Base-by-base conservation (phyloP, 2,888 invertebrate genomes). In the Dynastes maya region DNA sequence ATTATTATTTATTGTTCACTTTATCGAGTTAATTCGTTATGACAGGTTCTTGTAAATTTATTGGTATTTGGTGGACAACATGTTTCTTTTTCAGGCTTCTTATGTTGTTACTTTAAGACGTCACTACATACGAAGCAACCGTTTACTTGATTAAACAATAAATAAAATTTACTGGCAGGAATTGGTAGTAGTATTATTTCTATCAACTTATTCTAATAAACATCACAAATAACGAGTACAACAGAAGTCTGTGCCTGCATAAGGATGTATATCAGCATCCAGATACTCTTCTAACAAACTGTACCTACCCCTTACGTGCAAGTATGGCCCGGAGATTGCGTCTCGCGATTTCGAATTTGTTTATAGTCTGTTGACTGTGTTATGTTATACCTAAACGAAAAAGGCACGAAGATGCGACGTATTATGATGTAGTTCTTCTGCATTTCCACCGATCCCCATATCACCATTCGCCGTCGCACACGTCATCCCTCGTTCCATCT, bases 361-460 rank as follows among this genome's bases (percentile, higher is more conserved):
- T 88, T 88, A 88, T 87, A 85, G 87, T 84, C 85, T 85, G 87
- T 85, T 87, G 87, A 88, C 87, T 86, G 85, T 85, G 85, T 85
- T 86, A 85, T 84, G 81, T 77, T 80, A 75, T 78, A 78, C 72
- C 58, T 76, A 58, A 72, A 72, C 58, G 55, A 58, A 58, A 37
- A 72, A 32, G 58, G 40, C 72, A 72, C 72, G 72, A 72, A 72
- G 55, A 72, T 58, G 58, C 72, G 72, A 58, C 58, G 55, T 72
- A 72, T 72, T 72, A 72, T 72, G 72, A 72, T 72, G 72, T 58
- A 72, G 72, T 72, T 72, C 45, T 45, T 40, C n/a, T 61, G 58
- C 58, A 72, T 72, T 55, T 72, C 37, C 58, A 32, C 16, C 37
- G 53, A 2, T 40, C n/a, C 45, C 11, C 45, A 22, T 67, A 5